Evolutionary conservation across 2,888 invertebrate species (phyloP).

Genomic region (Lypha dubia): DNA sequence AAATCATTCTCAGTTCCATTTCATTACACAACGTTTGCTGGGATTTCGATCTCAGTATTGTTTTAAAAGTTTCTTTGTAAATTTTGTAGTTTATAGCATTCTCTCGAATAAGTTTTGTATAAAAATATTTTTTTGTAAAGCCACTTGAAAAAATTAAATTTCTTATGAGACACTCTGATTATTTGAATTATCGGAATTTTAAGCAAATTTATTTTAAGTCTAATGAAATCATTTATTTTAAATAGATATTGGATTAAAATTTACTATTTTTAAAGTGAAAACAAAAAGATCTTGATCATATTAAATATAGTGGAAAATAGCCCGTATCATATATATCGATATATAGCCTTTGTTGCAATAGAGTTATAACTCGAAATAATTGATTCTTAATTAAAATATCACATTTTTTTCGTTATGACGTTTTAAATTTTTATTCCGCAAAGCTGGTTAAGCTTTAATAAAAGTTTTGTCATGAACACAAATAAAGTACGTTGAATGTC

Average conservation of each 20-base stretch:
- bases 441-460: not conserved
- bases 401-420: not conserved
- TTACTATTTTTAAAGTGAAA: not conserved
- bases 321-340: too few relatives aligned
- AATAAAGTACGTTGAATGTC: not conserved
- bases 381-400: not conserved
- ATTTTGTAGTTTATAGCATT: slow-evolving; percentile 33
- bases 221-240: slow-evolving; percentile 26
- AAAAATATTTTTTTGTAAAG: slow-evolving; percentile 56
- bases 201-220: slow-evolving; percentile 15
- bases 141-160: slow-evolving; percentile 66
- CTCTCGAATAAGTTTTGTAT: slow-evolving; percentile 4
- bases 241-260: not conserved
- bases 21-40: not conserved
- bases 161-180: slow-evolving; percentile 42
- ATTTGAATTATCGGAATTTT: slow-evolving; percentile 65
- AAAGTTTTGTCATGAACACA: not conserved
- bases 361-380: too few relatives aligned
- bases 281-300: not conserved
- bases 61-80: slow-evolving; percentile 5
- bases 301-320: not conserved
- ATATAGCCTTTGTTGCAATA: too few relatives aligned
- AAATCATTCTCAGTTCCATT: too few relatives aligned
- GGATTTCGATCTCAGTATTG: not conserved
- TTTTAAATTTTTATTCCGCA: slow-evolving; percentile 2